Base-by-base conservation (phyloP, 2,888 invertebrate genomes). In the Meganola albula region DNA sequence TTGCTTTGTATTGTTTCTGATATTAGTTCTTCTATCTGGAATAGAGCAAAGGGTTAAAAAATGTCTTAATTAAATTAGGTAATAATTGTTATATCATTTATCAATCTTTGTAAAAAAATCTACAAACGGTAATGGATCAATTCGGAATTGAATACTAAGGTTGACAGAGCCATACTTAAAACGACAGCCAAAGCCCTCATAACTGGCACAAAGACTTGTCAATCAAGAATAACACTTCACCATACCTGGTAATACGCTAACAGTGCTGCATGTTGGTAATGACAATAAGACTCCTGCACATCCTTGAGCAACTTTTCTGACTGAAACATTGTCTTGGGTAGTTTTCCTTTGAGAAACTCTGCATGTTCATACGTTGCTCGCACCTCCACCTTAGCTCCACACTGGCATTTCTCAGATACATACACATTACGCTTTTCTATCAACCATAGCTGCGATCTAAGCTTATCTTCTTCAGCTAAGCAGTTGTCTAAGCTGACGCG, bases 241-340 rank as follows among this genome's bases (percentile, higher is more conserved):
- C 4, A 20, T 43, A 83, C 84, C 73, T 83, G 79, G 55, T 61
- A 78, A 54, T 79, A 65, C 2, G 83, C 68, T 40, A 80, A 53
- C 16, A 82, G 36, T 0, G 77, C 77, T 0, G 66, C 59, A 47
- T 82, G 78, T 37, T 79, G 78, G 40, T 84, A 68, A 49, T 80
- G 78, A 28, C 82, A 82, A 40, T 78, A 84, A 0, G 77, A 74
- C 11, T 83, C 78, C 48, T 78, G 75, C 0, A 79, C 61, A 34
- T 83, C 77, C 16, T 63, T 58, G 24, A 77, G 37, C 6, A 84
- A 39, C 0, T 58, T 56, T 32, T 82, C 73, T n/a, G 83, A 40
- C 24, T 60, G 60, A 56, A 84, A 44, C 29, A 64, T 65, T 0
- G 79, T 78, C 0, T 64, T 56, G 0, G 82, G 80, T 10, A 84